phyloP scores from a whole-genome alignment of 1,140 invertebrate genomes.

The Achroia grisella region DNA sequence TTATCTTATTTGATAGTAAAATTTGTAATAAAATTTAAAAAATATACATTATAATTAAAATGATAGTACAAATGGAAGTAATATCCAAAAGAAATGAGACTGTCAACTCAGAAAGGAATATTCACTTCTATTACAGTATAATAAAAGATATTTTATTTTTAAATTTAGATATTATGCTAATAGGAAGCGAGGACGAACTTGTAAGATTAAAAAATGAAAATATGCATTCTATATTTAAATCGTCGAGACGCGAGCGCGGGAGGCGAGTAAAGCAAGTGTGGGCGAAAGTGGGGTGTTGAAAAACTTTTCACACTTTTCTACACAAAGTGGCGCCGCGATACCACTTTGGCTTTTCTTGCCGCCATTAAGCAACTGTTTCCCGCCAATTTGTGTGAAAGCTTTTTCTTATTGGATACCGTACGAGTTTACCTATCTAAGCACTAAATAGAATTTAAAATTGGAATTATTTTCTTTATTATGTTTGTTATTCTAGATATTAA shows the following conservation, averaged over 20 bases:
- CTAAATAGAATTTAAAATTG: not conserved
- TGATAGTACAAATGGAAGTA: no score
- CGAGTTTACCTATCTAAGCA: no score
- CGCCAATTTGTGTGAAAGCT: slow-evolving; percentile 9
- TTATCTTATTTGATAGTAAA: no score
- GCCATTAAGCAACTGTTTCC: slow-evolving; percentile 12
- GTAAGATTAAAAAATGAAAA: slow-evolving; percentile 16
- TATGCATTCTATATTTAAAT: slow-evolving; percentile 16
- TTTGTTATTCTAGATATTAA: not conserved
- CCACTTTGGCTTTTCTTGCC: slow-evolving; percentile 13
- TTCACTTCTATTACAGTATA: no score
- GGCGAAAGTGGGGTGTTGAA: not conserved
- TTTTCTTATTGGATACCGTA: slow-evolving; percentile 2
- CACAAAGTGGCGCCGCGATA: slow-evolving; percentile 2
- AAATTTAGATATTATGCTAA: slow-evolving; percentile 5
- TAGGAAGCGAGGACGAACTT: slow-evolving; percentile 4
- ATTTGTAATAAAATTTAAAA: no score
- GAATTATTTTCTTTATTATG: not conserved
- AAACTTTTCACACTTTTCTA: slow-evolving; percentile 20
- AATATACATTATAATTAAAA: no score
- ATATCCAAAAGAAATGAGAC: no score
- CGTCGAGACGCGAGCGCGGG: not conserved
- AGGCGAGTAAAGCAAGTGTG: not conserved
- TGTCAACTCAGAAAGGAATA: no score
- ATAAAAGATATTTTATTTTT: not conserved